phyloP scores from a whole-genome alignment of 2,113 vertebrate genomes.

The Carassius gibelio region DNA sequence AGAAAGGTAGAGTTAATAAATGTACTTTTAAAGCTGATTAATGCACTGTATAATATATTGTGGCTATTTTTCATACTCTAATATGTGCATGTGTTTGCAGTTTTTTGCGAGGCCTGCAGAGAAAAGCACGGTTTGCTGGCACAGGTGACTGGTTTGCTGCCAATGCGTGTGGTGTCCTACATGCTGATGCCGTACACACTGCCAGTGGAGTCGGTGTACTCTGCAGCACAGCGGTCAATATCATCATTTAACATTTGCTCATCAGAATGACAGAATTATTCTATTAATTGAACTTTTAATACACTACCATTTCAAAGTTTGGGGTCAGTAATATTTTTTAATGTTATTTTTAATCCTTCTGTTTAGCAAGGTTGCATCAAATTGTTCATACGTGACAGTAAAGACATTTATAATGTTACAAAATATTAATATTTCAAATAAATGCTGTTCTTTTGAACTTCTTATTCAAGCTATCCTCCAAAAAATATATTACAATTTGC shows the following conservation, averaged over 20 bases:
- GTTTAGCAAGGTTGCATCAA: no score
- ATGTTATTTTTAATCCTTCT: no score
- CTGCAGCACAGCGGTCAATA: constrained; percentile 77
- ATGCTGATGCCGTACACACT: constrained; percentile 85
- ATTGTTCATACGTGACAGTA: no score
- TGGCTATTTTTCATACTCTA: background rate
- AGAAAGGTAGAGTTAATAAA: constrained; percentile 72
- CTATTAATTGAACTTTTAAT: background rate
- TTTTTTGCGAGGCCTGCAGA: constrained; percentile 78
- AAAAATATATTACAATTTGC: no score
- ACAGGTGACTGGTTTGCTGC: constrained; percentile 78
- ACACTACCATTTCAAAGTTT: background rate
- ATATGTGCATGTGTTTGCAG: constrained; percentile 65
- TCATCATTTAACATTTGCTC: background rate
- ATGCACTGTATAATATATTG: background rate
- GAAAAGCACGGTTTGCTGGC: constrained; percentile 73
- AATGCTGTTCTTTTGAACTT: no score
- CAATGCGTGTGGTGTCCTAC: constrained; percentile 82
- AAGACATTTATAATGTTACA: no score
- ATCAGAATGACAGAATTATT: background rate
- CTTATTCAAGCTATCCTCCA: no score
- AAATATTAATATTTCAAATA: no score
- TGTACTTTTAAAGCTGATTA: background rate
- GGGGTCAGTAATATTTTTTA: no score
- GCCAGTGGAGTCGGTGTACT: constrained; percentile 82